Conservation (phyloP, 2,113 vertebrate species). For the Elephas maximus region DNA sequence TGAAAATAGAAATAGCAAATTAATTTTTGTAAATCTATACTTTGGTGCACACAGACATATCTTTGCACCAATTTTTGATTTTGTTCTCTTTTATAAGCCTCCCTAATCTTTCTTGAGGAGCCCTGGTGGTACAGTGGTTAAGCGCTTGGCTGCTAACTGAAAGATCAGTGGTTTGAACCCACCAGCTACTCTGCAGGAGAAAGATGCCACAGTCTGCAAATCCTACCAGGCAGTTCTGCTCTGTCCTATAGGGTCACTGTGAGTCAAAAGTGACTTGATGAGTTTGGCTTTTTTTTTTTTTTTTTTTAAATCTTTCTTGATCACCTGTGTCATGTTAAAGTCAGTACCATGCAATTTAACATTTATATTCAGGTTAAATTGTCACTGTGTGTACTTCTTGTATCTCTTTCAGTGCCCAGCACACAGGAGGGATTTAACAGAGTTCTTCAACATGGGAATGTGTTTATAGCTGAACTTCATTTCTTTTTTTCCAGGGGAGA, state of each 20-base stretch:
- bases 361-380: neutral
- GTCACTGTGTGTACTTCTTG: neutral
- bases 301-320: neutral
- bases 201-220: neutral
- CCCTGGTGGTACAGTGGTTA: neutral
- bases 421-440: slow-evolving; percentile 33
- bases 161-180: neutral
- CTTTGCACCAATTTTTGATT: neutral
- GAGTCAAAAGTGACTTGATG: neutral
- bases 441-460: neutral
- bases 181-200: neutral
- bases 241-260: neutral
- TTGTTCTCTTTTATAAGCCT: neutral
- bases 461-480: slow-evolving; percentile 64
- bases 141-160: neutral
- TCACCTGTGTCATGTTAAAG: neutral
- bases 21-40: slow-evolving; percentile 8
- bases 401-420: neutral
- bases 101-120: neutral
- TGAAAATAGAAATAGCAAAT: slow-evolving; percentile 22
- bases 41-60: neutral
- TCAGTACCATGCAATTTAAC: neutral
- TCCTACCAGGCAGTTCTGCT: neutral
- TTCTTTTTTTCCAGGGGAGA: slow-evolving; percentile 92
- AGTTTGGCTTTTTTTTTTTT: too few relatives aligned